A percentile compares a stretch with the other conserved stretches of the same genome.
Evolutionary conservation across 2,113 vertebrate species (phyloP).

Genomic region (Perccottus glenii): DNA sequence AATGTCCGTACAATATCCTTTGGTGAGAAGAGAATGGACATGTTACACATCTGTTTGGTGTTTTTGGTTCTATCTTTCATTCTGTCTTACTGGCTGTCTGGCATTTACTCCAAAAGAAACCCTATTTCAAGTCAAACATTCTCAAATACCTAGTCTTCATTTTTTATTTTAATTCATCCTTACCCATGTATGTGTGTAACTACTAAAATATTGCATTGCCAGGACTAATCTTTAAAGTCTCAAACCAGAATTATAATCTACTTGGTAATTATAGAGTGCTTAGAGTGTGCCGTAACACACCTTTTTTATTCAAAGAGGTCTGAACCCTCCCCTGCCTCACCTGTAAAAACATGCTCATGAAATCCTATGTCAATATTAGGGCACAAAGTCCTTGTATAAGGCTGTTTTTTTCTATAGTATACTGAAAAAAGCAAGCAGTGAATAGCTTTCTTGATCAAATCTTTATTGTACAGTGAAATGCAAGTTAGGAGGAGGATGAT

Average conservation of each 20-base stretch:
- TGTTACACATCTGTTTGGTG: constrained; percentile 45
- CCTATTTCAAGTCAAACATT: not conserved
- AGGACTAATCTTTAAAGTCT: not conserved
- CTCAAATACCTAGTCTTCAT: not conserved
- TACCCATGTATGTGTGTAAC: too few relatives aligned
- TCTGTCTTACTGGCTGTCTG: not conserved
- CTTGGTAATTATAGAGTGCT: not conserved
- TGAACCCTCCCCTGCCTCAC: constrained; percentile 7
- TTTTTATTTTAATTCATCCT: not conserved
- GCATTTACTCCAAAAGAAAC: constrained; percentile 6
- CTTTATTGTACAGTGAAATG: not conserved
- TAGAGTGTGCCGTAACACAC: constrained; percentile 26
- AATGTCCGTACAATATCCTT: constrained; percentile 9
- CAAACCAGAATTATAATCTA: constrained; percentile 2
- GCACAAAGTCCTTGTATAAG: not conserved
- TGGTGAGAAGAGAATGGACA: constrained; percentile 28
- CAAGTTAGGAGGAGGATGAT: not conserved
- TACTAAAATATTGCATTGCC: too few relatives aligned
- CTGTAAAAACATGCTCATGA: constrained; percentile 15
- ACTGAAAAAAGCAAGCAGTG: not conserved
- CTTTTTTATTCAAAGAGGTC: constrained; percentile 38
- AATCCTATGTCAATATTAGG: not conserved
- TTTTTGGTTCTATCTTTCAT: constrained; percentile 21
- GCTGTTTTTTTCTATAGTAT: not conserved
- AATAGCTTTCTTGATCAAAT: not conserved